Base-by-base conservation (phyloP, 2,797 vertebrate species). In the Pelobates cultripes region DNA sequence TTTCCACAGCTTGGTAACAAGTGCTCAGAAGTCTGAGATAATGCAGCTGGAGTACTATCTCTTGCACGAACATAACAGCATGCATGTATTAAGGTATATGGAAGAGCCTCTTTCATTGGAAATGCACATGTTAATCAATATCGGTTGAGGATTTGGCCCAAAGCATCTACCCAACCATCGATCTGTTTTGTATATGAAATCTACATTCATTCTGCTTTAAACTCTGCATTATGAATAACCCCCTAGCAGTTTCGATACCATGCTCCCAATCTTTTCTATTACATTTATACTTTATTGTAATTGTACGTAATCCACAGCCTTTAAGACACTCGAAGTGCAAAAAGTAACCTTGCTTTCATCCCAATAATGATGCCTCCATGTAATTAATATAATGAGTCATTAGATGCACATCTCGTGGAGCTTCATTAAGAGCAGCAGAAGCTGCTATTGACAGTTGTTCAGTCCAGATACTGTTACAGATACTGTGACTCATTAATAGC, bases 341-440 rank as follows among this genome's bases (percentile, higher is more conserved):
- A 73, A 74, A 74, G 68, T 80, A 15, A 10, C 42, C 72, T 40
- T 45, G 72, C 61, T 61, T 73, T 57, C 72, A 69, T 71, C 44
- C 70, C 14, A 7, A 3, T 51, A 17, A 15, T 61, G 77, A 67
- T 55, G 71, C 60, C 74, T 71, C 57, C 57, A 42, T 53, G 80
- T 82, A 70, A 82, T 82, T 71, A 82, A 77, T 82, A 15, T 82
- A 76, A 82, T 82, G 73, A 82, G 74, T 75, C 80, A 67, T 82
- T 66, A 66, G 45, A 77, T 61, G 69, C 53, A 57, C 69, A 73
- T 71, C 53, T 72, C 80, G 67, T 70, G 42, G 41, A 57, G 80
- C 80, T 82, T 28, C 68, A 72, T 77, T 77, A 77, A 77, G 68
- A 41, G n/a, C 66, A 66, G 17, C 68, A 67, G 60, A 41, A 71